Base-by-base conservation (phyloP, 1,140 invertebrate genomes). In the Tachypleus tridentatus region DNA sequence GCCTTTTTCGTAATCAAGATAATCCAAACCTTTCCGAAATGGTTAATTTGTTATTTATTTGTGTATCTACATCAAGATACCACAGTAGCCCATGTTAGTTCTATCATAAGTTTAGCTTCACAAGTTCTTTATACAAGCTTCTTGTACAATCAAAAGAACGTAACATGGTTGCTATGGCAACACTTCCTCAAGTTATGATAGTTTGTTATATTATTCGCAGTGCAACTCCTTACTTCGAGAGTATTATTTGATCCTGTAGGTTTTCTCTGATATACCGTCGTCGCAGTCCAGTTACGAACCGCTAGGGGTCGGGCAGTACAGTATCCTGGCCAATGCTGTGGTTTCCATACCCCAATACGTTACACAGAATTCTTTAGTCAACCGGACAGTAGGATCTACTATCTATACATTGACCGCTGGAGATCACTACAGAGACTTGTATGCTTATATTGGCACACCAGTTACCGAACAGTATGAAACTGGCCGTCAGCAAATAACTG, bases 391-490 rank as follows among this genome's bases (percentile, higher is more conserved):
- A 29, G 29, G 29, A 29, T 29, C 29, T 29, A 57, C 56, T 57
- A 29, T 57, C 4, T 57, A 57, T 57, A 29, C 56, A 57, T 4
- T 57, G 56, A 57, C 56, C n/a, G 47, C 56, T 4, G 56, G 56
- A 11, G 56, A 57, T 9, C 47, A 57, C 47, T 57, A 57, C 47
- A 10, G 56, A 3, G 56, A 57, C 47, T 57, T 11, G n/a, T 57
- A 57, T 57, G 29, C 29, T 29, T 29, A 29, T 2, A 29, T 29
- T 29, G 29, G 29, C 29, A 29, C 29, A 29, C 29, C 29, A 0
- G 10, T 11, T 4, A 61, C 48, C 29, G 65, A 67, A 57, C 68
- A 69, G 50, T 67, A 69, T 60, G 62, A 69, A 62, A 64, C 65
- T 3, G 65, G 64, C 4, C 61, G 65, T 11, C 65, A 67, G 57